These are phyloP conservation scores for Champsocephalus gunnari DNA, from an alignment of 2,797 vertebrate genomes.

Conservation along the genomic window DNA sequence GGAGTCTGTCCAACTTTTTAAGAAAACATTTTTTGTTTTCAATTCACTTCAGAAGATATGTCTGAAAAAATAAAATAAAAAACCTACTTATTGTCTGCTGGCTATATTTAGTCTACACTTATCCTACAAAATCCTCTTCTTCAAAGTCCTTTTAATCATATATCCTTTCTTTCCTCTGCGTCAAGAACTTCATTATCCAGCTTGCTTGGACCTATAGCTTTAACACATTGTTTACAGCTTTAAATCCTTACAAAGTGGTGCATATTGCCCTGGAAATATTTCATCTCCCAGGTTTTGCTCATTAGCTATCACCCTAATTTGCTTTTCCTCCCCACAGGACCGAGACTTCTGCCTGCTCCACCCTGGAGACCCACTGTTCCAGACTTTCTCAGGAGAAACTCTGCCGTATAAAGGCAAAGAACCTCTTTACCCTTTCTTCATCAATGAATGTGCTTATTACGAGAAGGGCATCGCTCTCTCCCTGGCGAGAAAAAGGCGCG, in stretches of 20 bases:
- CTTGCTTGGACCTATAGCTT: neutral
- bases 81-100: too few relatives aligned
- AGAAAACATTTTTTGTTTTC: neutral
- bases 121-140: too few relatives aligned
- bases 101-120: too few relatives aligned
- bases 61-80: too few relatives aligned
- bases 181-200: neutral
- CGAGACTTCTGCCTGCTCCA: constrained; percentile 84
- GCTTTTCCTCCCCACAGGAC: constrained; percentile 74
- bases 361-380: constrained; percentile 85
- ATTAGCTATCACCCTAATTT: neutral
- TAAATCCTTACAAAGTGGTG: neutral
- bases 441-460: constrained; percentile 89
- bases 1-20: neutral
- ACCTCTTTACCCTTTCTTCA: constrained; percentile 84
- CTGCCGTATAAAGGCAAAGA: constrained; percentile 79
- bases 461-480: constrained; percentile 86
- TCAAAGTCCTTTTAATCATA: too few relatives aligned
- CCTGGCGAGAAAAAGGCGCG: constrained; percentile 72
- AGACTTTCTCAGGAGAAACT: constrained; percentile 83
- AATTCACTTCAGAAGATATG: too few relatives aligned
- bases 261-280: neutral
- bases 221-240: neutral
- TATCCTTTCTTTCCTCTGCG: too few relatives aligned
- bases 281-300: neutral